Evolutionary conservation across 2,797 vertebrate species (phyloP), one percentile per base, ranked within the genome.

Genomic region (Aulostomus chinensis): DNA sequence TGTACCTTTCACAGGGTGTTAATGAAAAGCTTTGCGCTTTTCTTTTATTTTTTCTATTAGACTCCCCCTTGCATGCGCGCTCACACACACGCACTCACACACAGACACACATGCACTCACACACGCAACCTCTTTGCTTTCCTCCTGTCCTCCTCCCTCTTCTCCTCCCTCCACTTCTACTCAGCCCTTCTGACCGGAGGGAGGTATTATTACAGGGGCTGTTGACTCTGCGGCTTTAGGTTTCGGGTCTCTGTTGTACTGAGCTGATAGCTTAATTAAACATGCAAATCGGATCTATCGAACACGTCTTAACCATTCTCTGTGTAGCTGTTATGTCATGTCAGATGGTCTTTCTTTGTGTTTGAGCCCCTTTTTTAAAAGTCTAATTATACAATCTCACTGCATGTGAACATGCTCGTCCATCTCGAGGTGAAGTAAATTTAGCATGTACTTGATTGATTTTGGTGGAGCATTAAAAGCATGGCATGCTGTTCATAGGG

Each of bases 1-100:
- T 89, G 84, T 90, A 91, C 92, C 93, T 94, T 94, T 94, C 92
- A 93, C 90, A 88, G 90, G 85, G 87, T 91, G 89, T 93, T 95
- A 96, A 96, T 96, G 92, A 95, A 95, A 94, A 94, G 92, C 92
- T 94, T 93, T 94, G 91, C 86, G 41, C 75, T 84, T 85, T 90
- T 83, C 79, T 83, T 93, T 93, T 93, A 85, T n/a, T n/a, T n/a
- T n/a, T n/a, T n/a, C n/a, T n/a, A n/a, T n/a, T n/a, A n/a, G n/a
- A n/a, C n/a, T n/a, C n/a, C n/a, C n/a, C n/a, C n/a, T n/a, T n/a
- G n/a, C n/a, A n/a, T n/a, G n/a, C n/a, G n/a, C n/a, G n/a, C n/a
- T n/a, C n/a, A n/a, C n/a, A n/a, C n/a, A n/a, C n/a, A n/a, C n/a
- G n/a, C n/a, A n/a, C n/a, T n/a, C n/a, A n/a, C n/a, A n/a, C n/a